A percentile compares a stretch with the other conserved stretches of the same genome.
phyloP scores from a whole-genome alignment of 2,797 vertebrate species.

The Oreonectes daqikongensis region DNA sequence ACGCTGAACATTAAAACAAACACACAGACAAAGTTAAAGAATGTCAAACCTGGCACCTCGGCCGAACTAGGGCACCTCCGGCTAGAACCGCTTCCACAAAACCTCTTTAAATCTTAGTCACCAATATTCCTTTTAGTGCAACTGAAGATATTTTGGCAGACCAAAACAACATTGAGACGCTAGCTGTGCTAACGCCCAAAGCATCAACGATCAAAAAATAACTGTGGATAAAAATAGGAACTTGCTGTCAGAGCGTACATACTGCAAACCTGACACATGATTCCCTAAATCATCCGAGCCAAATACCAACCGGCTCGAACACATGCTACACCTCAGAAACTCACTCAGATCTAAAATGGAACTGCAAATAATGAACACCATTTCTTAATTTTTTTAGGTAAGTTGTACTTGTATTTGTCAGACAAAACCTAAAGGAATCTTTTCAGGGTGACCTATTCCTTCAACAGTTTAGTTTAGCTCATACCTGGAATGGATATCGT shows the following conservation, averaged over 20 bases:
- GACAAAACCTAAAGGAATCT: no score
- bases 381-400: not conserved
- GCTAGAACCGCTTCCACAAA: not conserved
- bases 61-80: conserved; percentile 11
- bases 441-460: no score
- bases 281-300: conserved; percentile 31
- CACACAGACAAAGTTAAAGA: conserved; percentile 14
- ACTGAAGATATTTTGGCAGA: conserved; percentile 12
- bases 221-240: conserved; percentile 83
- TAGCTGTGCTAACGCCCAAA: conserved; percentile 23
- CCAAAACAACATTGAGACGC: conserved; percentile 33
- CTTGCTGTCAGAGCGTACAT: conserved; percentile 56
- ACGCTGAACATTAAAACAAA: conserved; percentile 75
- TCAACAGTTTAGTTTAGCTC: no score
- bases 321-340: not conserved
- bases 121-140: not conserved
- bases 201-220: conserved; percentile 74
- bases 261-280: conserved; percentile 61
- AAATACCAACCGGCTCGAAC: conserved; percentile 10
- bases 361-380: not conserved
- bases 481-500: conserved; percentile 96
- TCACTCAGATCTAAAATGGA: conserved; percentile 4
- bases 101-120: not conserved
- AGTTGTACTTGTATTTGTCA: no score
- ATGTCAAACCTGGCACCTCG: conserved; percentile 32